phyloP scores from a whole-genome alignment of 1,140 invertebrate genomes.

The Brachionus rubens region DNA sequence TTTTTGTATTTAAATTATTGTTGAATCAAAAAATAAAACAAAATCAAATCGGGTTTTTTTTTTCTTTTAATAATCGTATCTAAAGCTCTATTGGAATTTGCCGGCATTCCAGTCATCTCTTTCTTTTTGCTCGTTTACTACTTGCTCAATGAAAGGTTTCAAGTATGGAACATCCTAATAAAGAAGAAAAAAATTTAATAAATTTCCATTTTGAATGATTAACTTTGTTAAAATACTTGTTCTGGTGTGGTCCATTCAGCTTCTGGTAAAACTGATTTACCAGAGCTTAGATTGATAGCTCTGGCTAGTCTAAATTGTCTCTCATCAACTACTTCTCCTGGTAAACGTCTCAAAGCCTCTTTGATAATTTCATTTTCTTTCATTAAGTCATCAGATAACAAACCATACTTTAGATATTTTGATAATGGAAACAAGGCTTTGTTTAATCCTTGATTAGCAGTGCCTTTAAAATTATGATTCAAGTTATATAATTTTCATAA shows the following conservation, averaged over 20 bases:
- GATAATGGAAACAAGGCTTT: constrained; percentile 22
- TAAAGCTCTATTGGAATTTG: constrained; percentile 39
- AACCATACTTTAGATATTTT: constrained; percentile 33
- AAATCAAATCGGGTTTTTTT: too few relatives aligned
- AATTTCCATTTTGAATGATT: neutral
- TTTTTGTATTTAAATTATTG: too few relatives aligned
- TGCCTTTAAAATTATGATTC: neutral
- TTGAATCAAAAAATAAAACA: too few relatives aligned
- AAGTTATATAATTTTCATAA: neutral
- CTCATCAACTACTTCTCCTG: constrained; percentile 17
- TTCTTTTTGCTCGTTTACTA: constrained; percentile 32
- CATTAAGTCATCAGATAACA: constrained; percentile 39
- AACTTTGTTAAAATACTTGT: neutral
- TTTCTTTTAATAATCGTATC: too few relatives aligned
- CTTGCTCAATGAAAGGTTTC: constrained; percentile 39
- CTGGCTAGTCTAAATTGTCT: constrained; percentile 37
- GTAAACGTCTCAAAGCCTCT: constrained; percentile 44
- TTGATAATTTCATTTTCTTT: constrained; percentile 25
- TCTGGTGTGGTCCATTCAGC: constrained; percentile 44
- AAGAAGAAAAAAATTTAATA: neutral
- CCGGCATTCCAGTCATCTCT: constrained; percentile 44
- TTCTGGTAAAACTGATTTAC: constrained; percentile 43
- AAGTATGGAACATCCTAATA: constrained; percentile 35
- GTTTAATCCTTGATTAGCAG: constrained; percentile 4
- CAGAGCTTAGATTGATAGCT: constrained; percentile 27